Conservation (phyloP, 2,888 invertebrate species). For the Tanypteryx hageni region DNA sequence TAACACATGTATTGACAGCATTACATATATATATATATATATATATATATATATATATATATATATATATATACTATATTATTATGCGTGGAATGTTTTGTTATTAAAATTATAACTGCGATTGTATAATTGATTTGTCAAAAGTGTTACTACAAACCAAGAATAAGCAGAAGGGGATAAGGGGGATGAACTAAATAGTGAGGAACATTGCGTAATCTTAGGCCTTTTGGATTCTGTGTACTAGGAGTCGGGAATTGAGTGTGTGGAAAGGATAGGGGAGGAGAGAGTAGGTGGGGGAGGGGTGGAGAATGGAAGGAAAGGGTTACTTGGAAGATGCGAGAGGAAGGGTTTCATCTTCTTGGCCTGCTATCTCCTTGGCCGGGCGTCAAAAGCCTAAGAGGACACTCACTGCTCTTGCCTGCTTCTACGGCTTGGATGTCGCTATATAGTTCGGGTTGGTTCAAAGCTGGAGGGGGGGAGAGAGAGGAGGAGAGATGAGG, state of each 20-base stretch:
- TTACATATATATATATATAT: too few species aligned
- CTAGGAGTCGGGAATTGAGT: neutral
- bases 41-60: too few species aligned
- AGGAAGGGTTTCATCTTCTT: slow-evolving; percentile 23
- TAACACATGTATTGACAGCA: too few species aligned
- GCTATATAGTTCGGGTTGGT: neutral
- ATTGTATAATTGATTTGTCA: too few species aligned
- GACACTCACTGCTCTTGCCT: neutral
- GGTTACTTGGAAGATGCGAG: slow-evolving; percentile 5
- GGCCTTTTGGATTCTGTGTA: neutral
- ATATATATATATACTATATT: too few species aligned
- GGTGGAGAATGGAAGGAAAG: neutral
- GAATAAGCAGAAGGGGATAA: neutral
- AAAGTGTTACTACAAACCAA: too few species aligned
- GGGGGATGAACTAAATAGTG: neutral
- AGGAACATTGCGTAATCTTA: neutral
- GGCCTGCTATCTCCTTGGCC: neutral
- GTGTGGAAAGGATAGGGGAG: too few species aligned
- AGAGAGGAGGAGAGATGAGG: neutral
- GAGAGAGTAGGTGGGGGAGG: too few species aligned
- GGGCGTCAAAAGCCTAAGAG: neutral
- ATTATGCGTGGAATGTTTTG: too few species aligned
- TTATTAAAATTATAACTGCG: too few species aligned
- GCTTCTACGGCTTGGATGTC: neutral
- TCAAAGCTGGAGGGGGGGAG: neutral